Evolutionary conservation across 1,140 invertebrate species (phyloP), one percentile per base, ranked within the genome.

Genomic region (Frieseomelitta varia): DNA sequence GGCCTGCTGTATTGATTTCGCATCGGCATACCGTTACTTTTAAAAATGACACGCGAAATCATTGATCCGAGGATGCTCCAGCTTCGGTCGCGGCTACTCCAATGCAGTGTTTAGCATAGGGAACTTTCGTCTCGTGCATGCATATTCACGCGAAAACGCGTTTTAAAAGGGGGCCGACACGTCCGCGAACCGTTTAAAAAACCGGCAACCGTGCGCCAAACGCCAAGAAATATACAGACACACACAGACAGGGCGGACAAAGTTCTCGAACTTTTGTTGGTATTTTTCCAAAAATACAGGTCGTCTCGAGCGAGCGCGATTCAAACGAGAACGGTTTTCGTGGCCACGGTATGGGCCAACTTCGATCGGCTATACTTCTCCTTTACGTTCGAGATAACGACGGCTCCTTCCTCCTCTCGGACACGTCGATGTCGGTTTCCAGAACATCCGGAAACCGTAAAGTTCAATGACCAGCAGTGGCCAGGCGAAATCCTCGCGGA

Each of bases 391-490:
- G 58, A 30, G 74, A 61, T 77, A 77, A 63, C 74, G 34, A 47
- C 21, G 51, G 30, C 4, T 61, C 56, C 39, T 76, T 76, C 77
- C 63, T 63, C 30, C 68, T 68, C 63, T n/a, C 34, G n/a, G 76
- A 67, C 39, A 21, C n/a, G 47, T 34, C n/a, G 47, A 78, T 79
- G 77, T 55, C 63, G 63, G 27, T 78, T 68, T 79, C 63, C 77
- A 68, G 77, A 68, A 63, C 68, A 72, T 53, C 58, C 72, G 80
- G 80, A 76, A 55, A 51, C 65, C 74, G 75, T 55, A 30, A 71
- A 58, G 76, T 79, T 84, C 63, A 63, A 84, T 76, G 81, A 84
- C 55, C 65, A 78, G 65, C 74, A n/a, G 17, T 55, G 65, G 61
- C 53, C 51, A 65, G 21, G 34, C 58, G 61, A 39, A 39, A 76